phyloP scores from a whole-genome alignment of 2,113 vertebrate species.

The Menidia beryllina region DNA sequence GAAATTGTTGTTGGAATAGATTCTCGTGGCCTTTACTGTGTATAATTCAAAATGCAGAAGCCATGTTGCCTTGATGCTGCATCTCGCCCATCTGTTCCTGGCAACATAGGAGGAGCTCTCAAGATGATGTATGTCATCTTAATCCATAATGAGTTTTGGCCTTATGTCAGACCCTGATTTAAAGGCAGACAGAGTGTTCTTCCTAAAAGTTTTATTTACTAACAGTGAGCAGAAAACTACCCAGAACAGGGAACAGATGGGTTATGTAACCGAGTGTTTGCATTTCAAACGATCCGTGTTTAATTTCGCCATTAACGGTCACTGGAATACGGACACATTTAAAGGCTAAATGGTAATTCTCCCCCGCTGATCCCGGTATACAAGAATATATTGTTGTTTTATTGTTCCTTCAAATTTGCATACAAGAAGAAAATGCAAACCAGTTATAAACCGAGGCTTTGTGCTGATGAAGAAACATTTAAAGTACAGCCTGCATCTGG shows the following conservation, averaged over 20 bases:
- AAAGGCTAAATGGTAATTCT: slow-evolving; percentile 33
- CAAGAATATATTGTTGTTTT: neutral
- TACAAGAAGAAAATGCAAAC: neutral
- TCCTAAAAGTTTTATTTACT: slow-evolving; percentile 43
- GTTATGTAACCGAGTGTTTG: slow-evolving; percentile 41
- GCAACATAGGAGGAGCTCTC: slow-evolving; percentile 29
- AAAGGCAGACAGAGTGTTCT: slow-evolving; percentile 40
- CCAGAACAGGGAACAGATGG: slow-evolving; percentile 49
- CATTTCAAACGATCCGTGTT: slow-evolving; percentile 1
- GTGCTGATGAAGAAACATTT: no score
- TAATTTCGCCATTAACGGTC: slow-evolving; percentile 35
- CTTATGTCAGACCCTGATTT: slow-evolving; percentile 46
- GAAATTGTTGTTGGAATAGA: slow-evolving; percentile 9
- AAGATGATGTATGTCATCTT: slow-evolving; percentile 53
- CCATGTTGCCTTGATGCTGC: slow-evolving; percentile 14
- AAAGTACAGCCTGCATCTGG: neutral
- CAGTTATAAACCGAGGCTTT: no score
- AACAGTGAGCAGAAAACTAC: slow-evolving; percentile 49
- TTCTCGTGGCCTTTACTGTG: slow-evolving; percentile 19
- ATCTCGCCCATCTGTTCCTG: slow-evolving; percentile 45
- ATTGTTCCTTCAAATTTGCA: slow-evolving; percentile 3
- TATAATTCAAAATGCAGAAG: slow-evolving; percentile 12
- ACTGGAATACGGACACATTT: slow-evolving; percentile 33
- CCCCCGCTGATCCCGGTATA: slow-evolving; percentile 2
- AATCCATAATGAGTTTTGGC: slow-evolving; percentile 50